Base-by-base conservation (phyloP, 2,888 invertebrate genomes). In the Norana najaformis region DNA sequence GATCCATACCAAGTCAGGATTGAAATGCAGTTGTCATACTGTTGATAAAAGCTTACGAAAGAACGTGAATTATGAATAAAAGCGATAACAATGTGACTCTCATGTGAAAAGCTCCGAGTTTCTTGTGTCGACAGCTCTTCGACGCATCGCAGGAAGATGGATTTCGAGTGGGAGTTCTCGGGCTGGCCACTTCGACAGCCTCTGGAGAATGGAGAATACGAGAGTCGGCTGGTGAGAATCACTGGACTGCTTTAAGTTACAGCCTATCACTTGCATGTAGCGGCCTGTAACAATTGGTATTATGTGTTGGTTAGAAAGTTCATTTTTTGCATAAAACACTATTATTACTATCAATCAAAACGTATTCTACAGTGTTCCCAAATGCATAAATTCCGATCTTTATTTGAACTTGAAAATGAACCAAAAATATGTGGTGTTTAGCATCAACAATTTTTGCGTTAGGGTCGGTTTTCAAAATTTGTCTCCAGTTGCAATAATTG, bases 201-300 rank as follows among this genome's bases (percentile, higher is more conserved):
- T n/a, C 37, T 36, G 90, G 90, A 14, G 47, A 83, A 53, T 90
- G 90, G 90, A 41, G 83, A 47, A 34, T 90, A 30, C 39, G 38
- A 37, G 90, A 90, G 47, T 30, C 85, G 18, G 38, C 41, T 36
- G 90, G 90, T 90, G 47, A 82, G 85, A 36, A 36, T 69, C 0
- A n/a, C 69, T 69, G 0, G 8, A 5, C 69, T 4, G 11, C 0
- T n/a, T n/a, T 11, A 41, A 41, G 41, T 13, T 41, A 11, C 69
- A 69, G 6, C 13, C 69, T 69, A n/a, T 69, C 69, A 69, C 30
- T 69, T 13, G 11, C n/a, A n/a, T 69, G 16, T 69, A 41, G 5
- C 18, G 23, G 30, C 53, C 23, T 69, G 6, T 8, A 69, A n/a
- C 69, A 69, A 11, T 69, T 8, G 14, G 69, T 47, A 20, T 20